phyloP scores from a whole-genome alignment of 2,797 vertebrate genomes.

The Siniperca scherzeri region DNA sequence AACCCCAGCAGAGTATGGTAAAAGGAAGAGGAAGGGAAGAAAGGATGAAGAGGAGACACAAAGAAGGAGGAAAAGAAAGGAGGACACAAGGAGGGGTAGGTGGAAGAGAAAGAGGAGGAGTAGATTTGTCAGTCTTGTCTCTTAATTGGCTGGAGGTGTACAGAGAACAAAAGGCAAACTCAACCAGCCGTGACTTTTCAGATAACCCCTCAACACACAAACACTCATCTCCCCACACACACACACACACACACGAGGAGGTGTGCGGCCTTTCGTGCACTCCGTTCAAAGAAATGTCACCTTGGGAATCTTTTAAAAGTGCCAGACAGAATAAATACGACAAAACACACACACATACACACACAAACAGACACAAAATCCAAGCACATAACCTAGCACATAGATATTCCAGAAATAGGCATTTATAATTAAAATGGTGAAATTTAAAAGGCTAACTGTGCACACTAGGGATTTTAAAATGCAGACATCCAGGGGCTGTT shows the following conservation, averaged over 20 bases:
- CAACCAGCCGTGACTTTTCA: conserved; percentile 80
- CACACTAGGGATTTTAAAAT: conserved; percentile 71
- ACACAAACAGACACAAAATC: background rate
- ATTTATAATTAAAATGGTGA: conserved; percentile 65
- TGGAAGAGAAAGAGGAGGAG: conserved; percentile 59
- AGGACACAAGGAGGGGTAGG: conserved; percentile 40
- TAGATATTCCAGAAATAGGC: conserved; percentile 53
- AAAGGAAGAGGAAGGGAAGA: conserved; percentile 41
- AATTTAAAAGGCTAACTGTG: conserved; percentile 64
- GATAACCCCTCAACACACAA: conserved; percentile 66
- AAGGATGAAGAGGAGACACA: conserved; percentile 48
- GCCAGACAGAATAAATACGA: conserved; percentile 65
- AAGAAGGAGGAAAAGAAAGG: conserved; percentile 46
- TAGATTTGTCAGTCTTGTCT: conserved; percentile 82
- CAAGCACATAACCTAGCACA: conserved; percentile 6
- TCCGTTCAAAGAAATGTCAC: conserved; percentile 80
- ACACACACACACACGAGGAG: conserved; percentile 6
- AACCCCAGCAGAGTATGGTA: conserved; percentile 48
- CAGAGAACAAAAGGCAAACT: conserved; percentile 77
- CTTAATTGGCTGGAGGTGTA: conserved; percentile 82
- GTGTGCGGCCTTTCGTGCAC: conserved; percentile 54
- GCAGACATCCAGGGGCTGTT: conserved; percentile 69
- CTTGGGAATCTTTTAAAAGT: conserved; percentile 75
- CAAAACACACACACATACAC: conserved; percentile 28
- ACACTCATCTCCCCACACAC: conserved; percentile 29